These are phyloP conservation scores for Grantiella picta DNA, from an alignment of 2,113 vertebrate genomes.

Conservation along the genomic window DNA sequence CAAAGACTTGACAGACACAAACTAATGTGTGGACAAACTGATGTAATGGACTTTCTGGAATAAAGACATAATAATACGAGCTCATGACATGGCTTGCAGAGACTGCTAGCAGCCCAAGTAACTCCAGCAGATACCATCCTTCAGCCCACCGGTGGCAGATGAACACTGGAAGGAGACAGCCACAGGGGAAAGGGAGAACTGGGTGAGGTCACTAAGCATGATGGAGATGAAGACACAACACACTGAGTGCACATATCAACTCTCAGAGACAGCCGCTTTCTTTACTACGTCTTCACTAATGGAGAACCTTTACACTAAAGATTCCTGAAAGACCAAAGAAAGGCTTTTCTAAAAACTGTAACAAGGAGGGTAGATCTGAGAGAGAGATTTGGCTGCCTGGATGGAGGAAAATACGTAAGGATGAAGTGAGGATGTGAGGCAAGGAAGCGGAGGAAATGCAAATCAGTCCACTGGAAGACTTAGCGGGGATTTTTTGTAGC, in stretches of 20 bases:
- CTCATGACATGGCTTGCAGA: not conserved
- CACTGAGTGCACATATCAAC: fast-evolving
- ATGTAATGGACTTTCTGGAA: not conserved
- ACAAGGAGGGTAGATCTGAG: not conserved
- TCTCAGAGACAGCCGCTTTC: not conserved
- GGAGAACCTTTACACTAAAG: not conserved
- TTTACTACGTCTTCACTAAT: not conserved
- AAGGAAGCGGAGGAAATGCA: not conserved
- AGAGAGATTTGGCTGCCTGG: not conserved
- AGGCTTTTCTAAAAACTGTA: not conserved
- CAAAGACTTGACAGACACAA: not conserved
- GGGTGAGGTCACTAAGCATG: not conserved
- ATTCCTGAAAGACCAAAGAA: not conserved
- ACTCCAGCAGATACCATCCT: not conserved
- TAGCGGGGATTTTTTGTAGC: not conserved
- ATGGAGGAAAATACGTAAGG: not conserved
- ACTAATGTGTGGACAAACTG: not conserved
- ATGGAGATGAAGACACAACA: not conserved
- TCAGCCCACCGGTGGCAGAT: fast-evolving
- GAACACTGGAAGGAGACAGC: not conserved
- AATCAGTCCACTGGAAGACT: not conserved
- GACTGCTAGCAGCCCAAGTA: not conserved
- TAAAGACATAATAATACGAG: fast-evolving
- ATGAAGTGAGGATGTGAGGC: not conserved
- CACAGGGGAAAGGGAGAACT: fast-evolving